Percentiles rank a stretch among this genome's conserved stretches.
Conservation (phyloP, 2,797 vertebrate species). For the Sebastes vulpes region DNA sequence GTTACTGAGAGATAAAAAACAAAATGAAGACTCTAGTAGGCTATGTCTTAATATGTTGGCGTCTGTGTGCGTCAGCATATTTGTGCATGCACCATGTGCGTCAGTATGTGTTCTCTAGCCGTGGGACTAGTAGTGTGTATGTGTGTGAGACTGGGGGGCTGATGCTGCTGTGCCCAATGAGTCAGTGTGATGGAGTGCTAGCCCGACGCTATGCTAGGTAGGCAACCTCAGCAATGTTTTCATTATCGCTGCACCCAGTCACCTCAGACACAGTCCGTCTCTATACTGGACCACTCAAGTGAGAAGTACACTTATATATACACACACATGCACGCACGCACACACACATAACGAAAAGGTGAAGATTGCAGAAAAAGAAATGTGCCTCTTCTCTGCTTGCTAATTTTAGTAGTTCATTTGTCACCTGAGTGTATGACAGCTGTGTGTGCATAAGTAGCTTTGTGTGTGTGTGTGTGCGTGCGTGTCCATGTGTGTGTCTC, state of each 20-base stretch:
- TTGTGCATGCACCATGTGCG: background rate
- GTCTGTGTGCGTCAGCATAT: constrained; percentile 39
- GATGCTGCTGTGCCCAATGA: constrained; percentile 55
- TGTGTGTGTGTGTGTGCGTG: background rate
- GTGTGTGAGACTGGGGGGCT: background rate
- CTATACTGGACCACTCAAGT: background rate
- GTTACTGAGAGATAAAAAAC: constrained; percentile 1
- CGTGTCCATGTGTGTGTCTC: background rate
- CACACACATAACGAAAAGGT: background rate
- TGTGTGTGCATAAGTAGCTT: background rate
- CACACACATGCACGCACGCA: background rate
- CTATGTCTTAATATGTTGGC: background rate
- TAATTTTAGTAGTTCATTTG: constrained; percentile 49
- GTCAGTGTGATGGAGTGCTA: constrained; percentile 65
- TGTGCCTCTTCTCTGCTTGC: background rate
- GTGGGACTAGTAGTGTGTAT: background rate
- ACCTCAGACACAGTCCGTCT: constrained; percentile 2
- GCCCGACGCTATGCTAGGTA: constrained; percentile 27
- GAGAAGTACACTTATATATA: background rate
- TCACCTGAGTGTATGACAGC: constrained; percentile 35
- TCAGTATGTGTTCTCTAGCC: background rate
- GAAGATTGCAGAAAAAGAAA: constrained; percentile 10
- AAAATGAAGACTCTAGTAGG: background rate
- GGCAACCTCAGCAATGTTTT: constrained; percentile 55
- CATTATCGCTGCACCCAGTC: constrained; percentile 40